Base-by-base conservation (phyloP, 1,140 invertebrate genomes). In the Coelopa frigida region DNA sequence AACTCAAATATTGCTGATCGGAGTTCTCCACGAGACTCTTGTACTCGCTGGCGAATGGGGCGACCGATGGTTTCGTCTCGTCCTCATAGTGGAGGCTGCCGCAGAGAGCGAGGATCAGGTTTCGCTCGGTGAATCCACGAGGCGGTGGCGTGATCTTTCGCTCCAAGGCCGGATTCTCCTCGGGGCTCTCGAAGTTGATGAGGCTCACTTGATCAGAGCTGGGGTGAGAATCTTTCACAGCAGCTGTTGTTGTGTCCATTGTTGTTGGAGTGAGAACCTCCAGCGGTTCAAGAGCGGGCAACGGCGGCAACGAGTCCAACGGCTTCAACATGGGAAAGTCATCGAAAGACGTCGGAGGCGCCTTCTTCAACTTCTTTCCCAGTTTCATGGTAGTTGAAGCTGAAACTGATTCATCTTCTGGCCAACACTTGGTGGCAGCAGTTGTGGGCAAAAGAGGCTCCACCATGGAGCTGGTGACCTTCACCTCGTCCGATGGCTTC, bases 161-260 rank as follows among this genome's bases (percentile, higher is more conserved):
- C 26, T 51, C 42, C 6, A 56, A 31, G 4, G 20, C 45, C 2
- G 54, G 55, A 38, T 52, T 54, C 44, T 70, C 62, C 31, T 61
- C 57, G 5, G 65, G 65, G 48, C 60, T 66, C 43, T 68, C 65
- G 31, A 68, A 68, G 35, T 61, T 68, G 20, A 68, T 68, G 3
- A 68, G 46, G 31, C 62, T 68, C 2, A 61, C 22, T 35, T 43
- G 46, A 22, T 35, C 38, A 6, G 44, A 18, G 8, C 6, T 10
- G 6, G 12, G 6, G 3, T 22, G 32, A 23, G 35, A 17, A 8
- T 29, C 6, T 17, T 40, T 45, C 40, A 29, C n/a, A 6, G 8
- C 36, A 31, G 27, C 39, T 14, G 17, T 37, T 31, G 29, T 45
- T 21, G 17, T 38, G 14, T 36, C 33, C 10, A n/a, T n/a, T n/a